A percentile compares a stretch with the other conserved stretches of the same genome.
Evolutionary conservation across 2,888 invertebrate genomes (phyloP).

Genomic region (Phalangium opilio): DNA sequence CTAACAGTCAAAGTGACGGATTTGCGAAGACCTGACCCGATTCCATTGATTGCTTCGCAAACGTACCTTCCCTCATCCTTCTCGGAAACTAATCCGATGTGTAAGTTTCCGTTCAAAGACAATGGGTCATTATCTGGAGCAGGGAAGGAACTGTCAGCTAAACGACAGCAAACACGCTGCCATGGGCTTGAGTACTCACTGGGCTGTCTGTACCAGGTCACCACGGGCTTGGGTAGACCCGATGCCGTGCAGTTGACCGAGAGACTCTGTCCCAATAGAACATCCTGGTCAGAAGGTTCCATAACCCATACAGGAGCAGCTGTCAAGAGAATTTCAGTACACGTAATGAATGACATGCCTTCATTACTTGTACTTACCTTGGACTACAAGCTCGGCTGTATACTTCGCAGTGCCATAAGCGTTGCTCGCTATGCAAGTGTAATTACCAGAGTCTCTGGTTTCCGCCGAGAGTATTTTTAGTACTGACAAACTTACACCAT

Average conservation of each 20-base stretch:
- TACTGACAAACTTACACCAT: constrained; percentile 6
- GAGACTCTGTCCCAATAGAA: constrained; percentile 3
- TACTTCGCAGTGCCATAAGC: constrained; percentile 6
- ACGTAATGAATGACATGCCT: too few relatives aligned
- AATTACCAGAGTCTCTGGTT: constrained; percentile 6
- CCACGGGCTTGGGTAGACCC: too few relatives aligned
- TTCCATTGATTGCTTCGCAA: constrained; percentile 10
- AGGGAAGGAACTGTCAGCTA: too few relatives aligned
- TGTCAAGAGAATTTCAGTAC: too few relatives aligned
- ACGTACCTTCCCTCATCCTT: constrained; percentile 10
- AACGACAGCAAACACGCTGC: too few relatives aligned
- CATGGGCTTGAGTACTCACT: too few relatives aligned
- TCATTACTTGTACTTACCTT: constrained; percentile 12
- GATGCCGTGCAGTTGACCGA: too few relatives aligned
- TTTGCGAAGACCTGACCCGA: constrained; percentile 10
- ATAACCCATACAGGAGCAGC: constrained; percentile 15
- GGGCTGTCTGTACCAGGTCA: too few relatives aligned
- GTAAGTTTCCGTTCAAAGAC: too few relatives aligned
- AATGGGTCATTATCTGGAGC: too few relatives aligned
- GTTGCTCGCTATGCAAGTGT: constrained; percentile 11
- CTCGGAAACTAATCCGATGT: too few relatives aligned
- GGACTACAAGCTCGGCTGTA: constrained; percentile 11
- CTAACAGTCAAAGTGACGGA: constrained; percentile 6
- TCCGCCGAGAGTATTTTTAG: not conserved
- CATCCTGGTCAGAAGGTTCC: constrained; percentile 11